Evolutionary conservation across 2,888 invertebrate genomes (phyloP), one percentile per base, ranked within the genome.

Genomic region (Timandra comae): DNA sequence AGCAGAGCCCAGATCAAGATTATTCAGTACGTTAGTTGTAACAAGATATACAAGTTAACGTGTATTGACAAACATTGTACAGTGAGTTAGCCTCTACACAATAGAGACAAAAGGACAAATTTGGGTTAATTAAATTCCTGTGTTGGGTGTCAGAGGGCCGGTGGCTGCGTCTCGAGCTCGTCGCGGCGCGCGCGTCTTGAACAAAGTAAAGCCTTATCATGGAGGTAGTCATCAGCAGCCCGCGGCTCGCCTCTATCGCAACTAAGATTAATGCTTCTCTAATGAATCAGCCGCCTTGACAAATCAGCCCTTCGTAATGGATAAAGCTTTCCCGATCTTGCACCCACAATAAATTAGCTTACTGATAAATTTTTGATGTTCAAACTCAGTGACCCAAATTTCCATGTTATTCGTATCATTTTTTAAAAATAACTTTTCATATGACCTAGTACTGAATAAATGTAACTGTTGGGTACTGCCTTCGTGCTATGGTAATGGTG

Each of bases 231-330:
- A 56, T 47, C 56, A 58, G 49, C 53, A 41, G 38, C 38, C 44
- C 37, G 45, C 45, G 43, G 40, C 44, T 40, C 45, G 43, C 41
- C 56, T 41, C 45, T 31, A 45, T 61, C 55, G 45, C 56, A 35
- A 50, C 48, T 52, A 75, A 78, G 78, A 78, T 77, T 77, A 76
- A 77, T 76, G 72, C 56, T 48, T 56, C 54, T 62, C 70, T 78
- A 80, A 78, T 80, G 76, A 80, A 78, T 80, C 77, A 77, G 75
- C 75, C 68, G 63, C 68, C 68, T 67, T 78, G 78, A 78, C 77
- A 78, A 79, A 79, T 80, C 77, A 76, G 71, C 58, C 63, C 57
- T 52, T 63, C 46, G 69, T 73, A 77, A 78, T 76, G 74, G 77
- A 73, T 73, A 74, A 69, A 62, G 67, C 65, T 56, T 70, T 64